Evolutionary conservation across 2,113 vertebrate genomes (phyloP).

Genomic region (Glaucidium brasilianum): DNA sequence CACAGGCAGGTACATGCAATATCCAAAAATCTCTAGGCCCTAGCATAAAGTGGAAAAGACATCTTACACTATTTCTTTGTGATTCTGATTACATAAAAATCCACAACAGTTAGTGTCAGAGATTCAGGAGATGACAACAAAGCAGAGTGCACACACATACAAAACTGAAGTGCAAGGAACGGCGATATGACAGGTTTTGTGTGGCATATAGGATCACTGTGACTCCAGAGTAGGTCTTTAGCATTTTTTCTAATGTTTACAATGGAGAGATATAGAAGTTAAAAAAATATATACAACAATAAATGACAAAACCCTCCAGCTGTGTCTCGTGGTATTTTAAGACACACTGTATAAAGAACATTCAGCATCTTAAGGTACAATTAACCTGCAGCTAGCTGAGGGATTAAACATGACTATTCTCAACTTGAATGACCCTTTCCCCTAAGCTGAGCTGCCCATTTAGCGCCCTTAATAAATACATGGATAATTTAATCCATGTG

Average conservation of each 20-base stretch:
- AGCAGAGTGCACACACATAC: background rate
- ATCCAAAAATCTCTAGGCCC: background rate
- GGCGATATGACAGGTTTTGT: slow-evolving; percentile 1
- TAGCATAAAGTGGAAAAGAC: background rate
- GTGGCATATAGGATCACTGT: background rate
- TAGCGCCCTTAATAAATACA: slow-evolving; percentile 88
- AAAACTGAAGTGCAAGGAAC: background rate
- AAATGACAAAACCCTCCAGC: background rate
- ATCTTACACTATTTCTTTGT: background rate
- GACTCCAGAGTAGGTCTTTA: slow-evolving; percentile 25
- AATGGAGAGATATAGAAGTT: slow-evolving; percentile 32
- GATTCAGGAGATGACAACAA: background rate
- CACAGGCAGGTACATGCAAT: background rate
- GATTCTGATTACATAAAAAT: background rate
- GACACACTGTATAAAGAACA: slow-evolving; percentile 1
- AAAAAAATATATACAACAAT: background rate
- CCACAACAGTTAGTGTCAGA: background rate
- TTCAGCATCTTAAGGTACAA: slow-evolving; percentile 62
- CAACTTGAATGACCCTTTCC: slow-evolving; percentile 78
- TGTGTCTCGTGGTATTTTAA: slow-evolving; percentile 60
- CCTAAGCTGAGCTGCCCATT: slow-evolving; percentile 75
- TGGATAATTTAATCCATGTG: slow-evolving; percentile 93
- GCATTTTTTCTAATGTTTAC: slow-evolving; percentile 45
- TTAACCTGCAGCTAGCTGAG: slow-evolving; percentile 73
- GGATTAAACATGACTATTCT: slow-evolving; percentile 75